Percentiles rank a stretch among this genome's conserved stretches.
phyloP scores from a whole-genome alignment of 2,888 invertebrate species.

The Noctua janthina region DNA sequence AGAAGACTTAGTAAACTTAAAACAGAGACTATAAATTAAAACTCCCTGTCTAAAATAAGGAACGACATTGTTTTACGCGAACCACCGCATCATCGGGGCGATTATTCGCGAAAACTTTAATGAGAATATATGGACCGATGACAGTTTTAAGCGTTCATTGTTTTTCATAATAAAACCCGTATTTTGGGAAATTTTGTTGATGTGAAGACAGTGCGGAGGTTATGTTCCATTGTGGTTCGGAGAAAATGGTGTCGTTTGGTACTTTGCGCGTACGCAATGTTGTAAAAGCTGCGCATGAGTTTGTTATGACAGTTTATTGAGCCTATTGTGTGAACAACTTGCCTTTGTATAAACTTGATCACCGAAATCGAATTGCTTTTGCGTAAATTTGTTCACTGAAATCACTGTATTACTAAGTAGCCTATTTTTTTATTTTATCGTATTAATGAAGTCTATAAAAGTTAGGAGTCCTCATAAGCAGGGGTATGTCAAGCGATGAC shows the following conservation, averaged over 20 bases:
- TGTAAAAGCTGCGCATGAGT: conserved; percentile 36
- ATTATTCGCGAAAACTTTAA: conserved; percentile 59
- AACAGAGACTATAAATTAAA: conserved; percentile 57
- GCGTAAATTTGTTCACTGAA: conserved; percentile 14
- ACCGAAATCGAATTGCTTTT: conserved; percentile 34
- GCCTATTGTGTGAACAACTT: conserved; percentile 42
- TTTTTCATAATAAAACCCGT: conserved; percentile 65
- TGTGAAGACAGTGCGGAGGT: conserved; percentile 34
- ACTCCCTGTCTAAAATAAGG: conserved; percentile 52
- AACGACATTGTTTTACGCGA: conserved; percentile 46
- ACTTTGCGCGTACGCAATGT: conserved; percentile 14
- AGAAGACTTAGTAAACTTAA: conserved; percentile 61
- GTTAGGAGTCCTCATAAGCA: neutral
- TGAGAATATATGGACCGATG: conserved; percentile 63
- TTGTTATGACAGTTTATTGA: conserved; percentile 35
- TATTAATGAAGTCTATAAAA: neutral
- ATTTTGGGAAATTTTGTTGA: conserved; percentile 50
- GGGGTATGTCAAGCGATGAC: neutral
- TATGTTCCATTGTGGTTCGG: conserved; percentile 54
- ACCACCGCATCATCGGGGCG: conserved; percentile 50
- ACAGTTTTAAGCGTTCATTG: conserved; percentile 62
- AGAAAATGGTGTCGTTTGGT: conserved; percentile 30
- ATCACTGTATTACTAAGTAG: neutral
- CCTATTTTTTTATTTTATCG: neutral
- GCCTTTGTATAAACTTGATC: conserved; percentile 34